Evolutionary conservation across 2,888 invertebrate genomes (phyloP), one percentile per base, ranked within the genome.

Genomic region (Pediacus dermestoides): DNA sequence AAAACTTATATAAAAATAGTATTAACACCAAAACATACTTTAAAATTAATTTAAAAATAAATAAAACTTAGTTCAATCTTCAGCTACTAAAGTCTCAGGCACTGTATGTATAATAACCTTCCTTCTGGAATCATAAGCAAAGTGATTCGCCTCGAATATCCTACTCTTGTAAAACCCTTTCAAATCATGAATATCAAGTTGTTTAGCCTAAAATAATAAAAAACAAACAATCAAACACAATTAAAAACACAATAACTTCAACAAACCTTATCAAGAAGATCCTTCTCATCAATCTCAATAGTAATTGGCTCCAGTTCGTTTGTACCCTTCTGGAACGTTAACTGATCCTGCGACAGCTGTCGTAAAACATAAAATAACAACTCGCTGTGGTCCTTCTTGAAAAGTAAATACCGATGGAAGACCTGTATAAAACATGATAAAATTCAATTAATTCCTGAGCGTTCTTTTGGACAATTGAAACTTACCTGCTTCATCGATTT

Each of bases 381-480:
- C 65, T 99, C 97, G 58, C 93, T 90, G 74, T 95, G 91, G 69
- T 99, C 96, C 60, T 92, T 88, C 64, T 92, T 91, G 77, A 86
- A 97, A 0, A 88, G 75, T 30, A 99, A 73, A 71, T 94, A 96
- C 52, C 89, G 85, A 58, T 88, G 86, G 81, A 99, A 99, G 55
- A 87, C 87, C 88, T 91, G 74, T 3, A 74, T 74, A 44, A 58
- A 53, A 45, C 32, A 14, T 10, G 22, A 34, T n/a, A 38, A 53
- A 32, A 15, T 30, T 13, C n/a, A 33, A 28, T 28, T 15, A 10
- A 11, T 9, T 36, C n/a, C 10, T 15, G 8, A 16, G 9, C 27
- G 2, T 26, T 11, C 11, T 11, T 28, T 7, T 28, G 16, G 30
- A 21, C 4, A 8, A 16, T 12, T 16, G 12, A n/a, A 13, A 28